Base-by-base conservation (phyloP, 2,797 vertebrate genomes). In the Phyllotis vaccarum region DNA sequence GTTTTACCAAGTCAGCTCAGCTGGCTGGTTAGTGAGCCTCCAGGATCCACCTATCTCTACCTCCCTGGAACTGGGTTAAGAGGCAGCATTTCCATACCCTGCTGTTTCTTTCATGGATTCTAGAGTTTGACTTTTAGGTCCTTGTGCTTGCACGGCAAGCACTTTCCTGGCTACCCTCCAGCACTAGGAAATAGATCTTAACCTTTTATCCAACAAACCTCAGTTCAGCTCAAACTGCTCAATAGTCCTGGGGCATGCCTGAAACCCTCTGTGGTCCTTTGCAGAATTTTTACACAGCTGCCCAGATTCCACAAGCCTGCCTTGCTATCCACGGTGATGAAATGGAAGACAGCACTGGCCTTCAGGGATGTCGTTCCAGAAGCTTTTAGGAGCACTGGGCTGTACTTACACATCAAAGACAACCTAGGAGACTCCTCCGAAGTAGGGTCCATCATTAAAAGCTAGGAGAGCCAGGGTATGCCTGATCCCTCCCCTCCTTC, bases 391-490 rank as follows among this genome's bases (percentile, higher is more conserved):
- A 95, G 75, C 74, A 31, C 21, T 6, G 56, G 62, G 49, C 66
- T 90, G 94, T 56, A 95, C 93, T 95, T 95, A 91, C 16, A 93
- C 66, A 94, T 88, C 95, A 95, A 89, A 95, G 92, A 66, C 62
- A 68, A 68, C 89, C 13, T 22, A 91, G 88, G 85, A 31, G 52
- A 91, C 75, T 86, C 76, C 91, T 97, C 52, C 34, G 75, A 94
- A 94, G 70, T 13, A 52, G 78, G 9, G 56, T 66, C 74, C 81
- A 56, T 83, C 40, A 58, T 54, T 22, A 54, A 93, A 78, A 70
- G 75, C 78, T 80, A 49, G 40, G 94, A 94, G 82, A 96, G 54
- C 5, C 31, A 72, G 46, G 8, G 68, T 56, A 49, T 43, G 52
- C 64, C 37, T 66, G 22, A 37, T 34, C 31, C 64, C 5, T 37